phyloP scores from a whole-genome alignment of 2,113 vertebrate species.

The Columba livia region DNA sequence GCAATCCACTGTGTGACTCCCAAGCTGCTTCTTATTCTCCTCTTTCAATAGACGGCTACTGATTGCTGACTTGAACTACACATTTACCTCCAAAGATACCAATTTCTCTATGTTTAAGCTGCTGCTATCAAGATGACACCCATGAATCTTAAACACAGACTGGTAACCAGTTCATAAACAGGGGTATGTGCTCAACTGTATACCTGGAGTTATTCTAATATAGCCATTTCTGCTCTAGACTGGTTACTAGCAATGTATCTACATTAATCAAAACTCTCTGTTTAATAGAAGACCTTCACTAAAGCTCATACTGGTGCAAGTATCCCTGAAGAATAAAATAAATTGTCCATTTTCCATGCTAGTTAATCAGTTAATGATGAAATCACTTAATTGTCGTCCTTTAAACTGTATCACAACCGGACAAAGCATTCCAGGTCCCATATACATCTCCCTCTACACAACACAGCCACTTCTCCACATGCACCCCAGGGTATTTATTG shows the following conservation, averaged over 20 bases:
- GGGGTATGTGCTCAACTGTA: background rate
- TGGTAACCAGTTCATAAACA: background rate
- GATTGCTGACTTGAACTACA: background rate
- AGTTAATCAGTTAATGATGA: background rate
- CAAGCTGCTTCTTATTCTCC: background rate
- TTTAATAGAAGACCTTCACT: background rate
- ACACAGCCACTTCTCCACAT: background rate
- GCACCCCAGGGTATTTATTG: background rate
- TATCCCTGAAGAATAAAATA: background rate
- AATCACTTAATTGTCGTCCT: background rate
- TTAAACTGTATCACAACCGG: background rate
- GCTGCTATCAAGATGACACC: background rate
- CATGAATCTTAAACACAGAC: background rate
- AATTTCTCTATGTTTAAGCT: background rate
- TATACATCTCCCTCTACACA: background rate
- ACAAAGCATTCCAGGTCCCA: background rate
- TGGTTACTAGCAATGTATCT: background rate
- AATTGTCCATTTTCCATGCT: background rate
- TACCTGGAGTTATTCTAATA: background rate
- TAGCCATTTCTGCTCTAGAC: background rate
- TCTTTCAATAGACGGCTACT: background rate
- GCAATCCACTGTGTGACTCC: background rate
- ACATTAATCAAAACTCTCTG: background rate
- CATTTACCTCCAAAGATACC: background rate
- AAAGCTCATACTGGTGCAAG: background rate